Percentiles rank a stretch among this genome's conserved stretches.
phyloP scores from a whole-genome alignment of 2,797 vertebrate species.

The Syndactyla subalaris region DNA sequence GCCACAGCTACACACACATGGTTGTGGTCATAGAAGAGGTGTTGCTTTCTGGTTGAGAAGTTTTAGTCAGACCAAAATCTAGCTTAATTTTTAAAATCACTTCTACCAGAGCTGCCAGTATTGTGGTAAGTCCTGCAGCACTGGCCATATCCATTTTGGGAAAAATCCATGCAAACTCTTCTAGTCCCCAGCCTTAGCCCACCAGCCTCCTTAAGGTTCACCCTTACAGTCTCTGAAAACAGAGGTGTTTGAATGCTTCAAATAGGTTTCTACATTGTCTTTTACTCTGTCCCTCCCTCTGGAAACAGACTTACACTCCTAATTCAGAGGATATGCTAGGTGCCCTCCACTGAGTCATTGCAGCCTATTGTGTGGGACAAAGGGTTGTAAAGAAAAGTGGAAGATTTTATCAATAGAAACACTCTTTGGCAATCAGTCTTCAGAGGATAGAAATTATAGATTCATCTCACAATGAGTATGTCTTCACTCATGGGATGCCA shows the following conservation, averaged over 20 bases:
- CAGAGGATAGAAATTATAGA: slow-evolving; percentile 5
- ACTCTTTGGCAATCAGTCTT: slow-evolving; percentile 13
- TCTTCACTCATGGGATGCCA: background rate
- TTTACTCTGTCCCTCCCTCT: background rate
- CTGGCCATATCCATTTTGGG: background rate
- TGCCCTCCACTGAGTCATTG: background rate
- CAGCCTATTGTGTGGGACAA: background rate
- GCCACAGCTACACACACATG: background rate
- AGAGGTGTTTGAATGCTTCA: background rate
- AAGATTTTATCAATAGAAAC: slow-evolving; percentile 33
- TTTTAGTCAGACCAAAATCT: background rate
- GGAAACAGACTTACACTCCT: background rate
- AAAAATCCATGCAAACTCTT: background rate
- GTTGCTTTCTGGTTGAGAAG: background rate
- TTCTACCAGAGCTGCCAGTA: background rate
- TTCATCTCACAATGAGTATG: background rate
- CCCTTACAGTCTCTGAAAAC: background rate
- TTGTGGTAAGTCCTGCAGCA: background rate
- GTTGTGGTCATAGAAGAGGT: background rate
- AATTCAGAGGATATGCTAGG: background rate
- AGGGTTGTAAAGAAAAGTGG: slow-evolving; percentile 9
- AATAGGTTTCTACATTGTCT: background rate
- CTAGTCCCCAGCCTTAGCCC: background rate
- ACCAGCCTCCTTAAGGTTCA: background rate
- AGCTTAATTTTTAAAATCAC: background rate